Conservation (phyloP, 2,797 vertebrate species). For the Geotrypetes seraphini region DNA sequence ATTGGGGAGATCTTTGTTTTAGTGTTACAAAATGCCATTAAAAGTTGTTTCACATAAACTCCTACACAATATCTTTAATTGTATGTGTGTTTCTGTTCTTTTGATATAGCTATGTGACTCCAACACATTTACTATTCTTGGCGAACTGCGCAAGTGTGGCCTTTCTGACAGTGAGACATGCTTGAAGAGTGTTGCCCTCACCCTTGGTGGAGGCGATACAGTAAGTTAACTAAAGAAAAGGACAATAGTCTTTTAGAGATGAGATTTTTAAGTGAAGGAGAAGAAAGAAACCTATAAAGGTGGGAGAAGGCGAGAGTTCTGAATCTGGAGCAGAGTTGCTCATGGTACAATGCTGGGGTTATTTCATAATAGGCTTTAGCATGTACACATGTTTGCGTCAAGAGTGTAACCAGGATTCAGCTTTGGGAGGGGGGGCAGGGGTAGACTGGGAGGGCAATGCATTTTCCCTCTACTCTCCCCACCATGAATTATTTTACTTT, state of each 20-base stretch:
- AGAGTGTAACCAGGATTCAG: too few species aligned
- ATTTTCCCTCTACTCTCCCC: too few species aligned
- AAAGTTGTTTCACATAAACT: too few species aligned
- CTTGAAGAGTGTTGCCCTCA: conserved; percentile 47
- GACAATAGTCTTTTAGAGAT: background rate
- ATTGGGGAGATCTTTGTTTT: too few species aligned
- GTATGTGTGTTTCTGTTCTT: background rate
- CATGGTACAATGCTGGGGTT: too few species aligned
- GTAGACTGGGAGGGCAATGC: too few species aligned
- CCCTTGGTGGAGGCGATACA: conserved; percentile 30
- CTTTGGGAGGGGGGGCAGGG: too few species aligned
- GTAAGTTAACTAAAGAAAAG: conserved; percentile 33
- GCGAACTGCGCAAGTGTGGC: conserved; percentile 55
- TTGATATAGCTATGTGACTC: conserved; percentile 41
- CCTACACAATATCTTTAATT: too few species aligned
- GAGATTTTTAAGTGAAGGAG: background rate
- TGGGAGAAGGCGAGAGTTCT: background rate
- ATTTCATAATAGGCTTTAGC: too few species aligned
- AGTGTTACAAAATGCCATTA: background rate
- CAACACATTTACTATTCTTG: conserved; percentile 44
- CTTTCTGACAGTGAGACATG: conserved; percentile 56
- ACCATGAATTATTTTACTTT: too few species aligned
- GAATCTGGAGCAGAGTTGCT: background rate
- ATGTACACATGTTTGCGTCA: too few species aligned
- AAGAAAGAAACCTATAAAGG: too few species aligned